Conservation (phyloP, 1,140 invertebrate genomes). For the Kradibia gibbosae region DNA sequence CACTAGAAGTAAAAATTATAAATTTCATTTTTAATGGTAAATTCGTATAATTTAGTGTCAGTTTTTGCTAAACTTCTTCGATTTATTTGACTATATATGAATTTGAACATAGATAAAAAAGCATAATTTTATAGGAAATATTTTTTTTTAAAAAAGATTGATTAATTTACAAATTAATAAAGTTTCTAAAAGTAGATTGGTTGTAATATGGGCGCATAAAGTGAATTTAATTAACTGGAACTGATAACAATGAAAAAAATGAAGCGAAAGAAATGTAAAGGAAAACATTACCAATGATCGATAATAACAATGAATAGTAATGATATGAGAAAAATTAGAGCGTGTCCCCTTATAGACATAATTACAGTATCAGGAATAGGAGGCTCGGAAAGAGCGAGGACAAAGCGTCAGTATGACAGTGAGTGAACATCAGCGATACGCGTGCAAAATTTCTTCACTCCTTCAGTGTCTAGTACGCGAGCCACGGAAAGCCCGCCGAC, state of each 20-base stretch:
- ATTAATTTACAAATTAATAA: background rate
- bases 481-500: background rate
- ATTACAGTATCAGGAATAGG: background rate
- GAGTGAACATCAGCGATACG: background rate
- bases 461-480: conserved; percentile 7
- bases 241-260: too few species aligned
- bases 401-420: background rate
- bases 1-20: background rate
- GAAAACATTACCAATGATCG: too few species aligned
- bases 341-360: background rate
- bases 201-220: too few species aligned
- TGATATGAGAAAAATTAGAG: too few species aligned
- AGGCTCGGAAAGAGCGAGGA: background rate
- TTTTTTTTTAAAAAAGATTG: too few species aligned
- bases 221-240: too few species aligned
- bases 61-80: too few species aligned
- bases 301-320: background rate
- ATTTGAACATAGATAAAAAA: too few species aligned
- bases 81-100: too few species aligned
- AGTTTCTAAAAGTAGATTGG: background rate
- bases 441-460: background rate
- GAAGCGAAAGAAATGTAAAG: too few species aligned
- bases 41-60: too few species aligned
- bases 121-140: too few species aligned
- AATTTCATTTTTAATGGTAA: background rate